Evolutionary conservation across 2,888 invertebrate species (phyloP).

Genomic region (Drosophila acutilabella): DNA sequence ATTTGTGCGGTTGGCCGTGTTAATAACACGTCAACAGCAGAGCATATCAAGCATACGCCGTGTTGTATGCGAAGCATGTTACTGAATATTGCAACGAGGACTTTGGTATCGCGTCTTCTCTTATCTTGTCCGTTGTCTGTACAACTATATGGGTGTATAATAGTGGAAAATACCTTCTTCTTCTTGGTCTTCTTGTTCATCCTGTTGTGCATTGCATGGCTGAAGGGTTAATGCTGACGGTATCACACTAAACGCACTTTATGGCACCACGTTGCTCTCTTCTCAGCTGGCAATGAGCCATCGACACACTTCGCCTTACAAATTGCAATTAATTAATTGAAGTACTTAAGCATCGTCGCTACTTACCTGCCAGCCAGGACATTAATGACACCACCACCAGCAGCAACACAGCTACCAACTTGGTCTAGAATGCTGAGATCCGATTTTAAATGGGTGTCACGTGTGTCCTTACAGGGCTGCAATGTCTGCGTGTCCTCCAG

Average conservation of each 20-base stretch:
- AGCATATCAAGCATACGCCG: slow-evolving; percentile 66
- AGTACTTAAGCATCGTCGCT: slow-evolving; percentile 65
- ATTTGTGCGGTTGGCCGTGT: slow-evolving; percentile 66
- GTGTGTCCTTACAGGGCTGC: slow-evolving; percentile 43
- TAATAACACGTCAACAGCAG: slow-evolving; percentile 73
- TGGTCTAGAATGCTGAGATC: slow-evolving; percentile 32
- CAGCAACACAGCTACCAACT: not conserved
- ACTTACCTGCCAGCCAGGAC: slow-evolving; percentile 12
- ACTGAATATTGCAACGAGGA: slow-evolving; percentile 37
- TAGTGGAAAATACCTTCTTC: not conserved
- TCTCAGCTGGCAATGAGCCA: slow-evolving; percentile 59
- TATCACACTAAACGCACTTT: slow-evolving; percentile 66
- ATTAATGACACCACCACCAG: slow-evolving; percentile 57
- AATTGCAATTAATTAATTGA: slow-evolving; percentile 80
- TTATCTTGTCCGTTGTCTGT: not conserved
- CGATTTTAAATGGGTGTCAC: slow-evolving; percentile 68
- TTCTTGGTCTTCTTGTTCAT: not conserved
- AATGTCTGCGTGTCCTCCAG: slow-evolving; percentile 39
- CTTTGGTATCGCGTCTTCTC: slow-evolving; percentile 14
- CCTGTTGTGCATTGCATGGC: not conserved
- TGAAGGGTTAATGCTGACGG: slow-evolving; percentile 25
- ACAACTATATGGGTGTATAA: not conserved
- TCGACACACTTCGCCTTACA: slow-evolving; percentile 63
- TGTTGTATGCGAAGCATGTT: slow-evolving; percentile 47
- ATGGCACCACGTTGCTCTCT: slow-evolving; percentile 57